These are phyloP conservation scores for Cistogaster globosa DNA, from an alignment of 2,888 invertebrate genomes.

Conservation along the genomic window DNA sequence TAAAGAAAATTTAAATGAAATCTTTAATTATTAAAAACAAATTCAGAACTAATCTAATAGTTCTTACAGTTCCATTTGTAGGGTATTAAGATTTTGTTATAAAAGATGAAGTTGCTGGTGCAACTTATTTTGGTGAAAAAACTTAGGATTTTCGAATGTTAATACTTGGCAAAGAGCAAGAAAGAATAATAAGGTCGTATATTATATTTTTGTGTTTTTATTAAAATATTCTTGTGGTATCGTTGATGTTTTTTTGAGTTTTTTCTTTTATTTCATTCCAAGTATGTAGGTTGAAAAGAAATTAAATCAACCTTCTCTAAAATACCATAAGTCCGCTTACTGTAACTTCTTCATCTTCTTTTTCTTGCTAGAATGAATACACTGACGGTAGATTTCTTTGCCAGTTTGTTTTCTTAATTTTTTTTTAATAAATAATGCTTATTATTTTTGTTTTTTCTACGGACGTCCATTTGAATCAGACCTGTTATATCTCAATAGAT, in stretches of 20 bases:
- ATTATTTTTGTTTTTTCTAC: conserved; percentile 4
- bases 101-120: conserved; percentile 47
- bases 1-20: too few relatives aligned
- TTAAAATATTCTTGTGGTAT: conserved; percentile 33
- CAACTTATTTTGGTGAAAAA: conserved; percentile 37
- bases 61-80: neutral
- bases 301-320: conserved; percentile 36
- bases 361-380: conserved; percentile 16
- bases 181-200: conserved; percentile 34
- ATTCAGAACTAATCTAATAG: neutral
- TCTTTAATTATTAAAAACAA: too few relatives aligned
- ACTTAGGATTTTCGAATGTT: conserved; percentile 66
- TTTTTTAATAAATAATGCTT: conserved; percentile 32
- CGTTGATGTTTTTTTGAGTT: neutral
- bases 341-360: neutral
- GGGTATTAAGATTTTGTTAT: conserved; percentile 1
- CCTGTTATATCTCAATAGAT: conserved; percentile 6
- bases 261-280: neutral
- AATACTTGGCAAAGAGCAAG: conserved; percentile 65
- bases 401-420: conserved; percentile 24
- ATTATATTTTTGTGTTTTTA: conserved; percentile 49
- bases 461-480: conserved; percentile 6
- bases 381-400: conserved; percentile 58
- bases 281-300: conserved; percentile 61
- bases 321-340: conserved; percentile 8